Evolutionary conservation across 1,140 invertebrate genomes (phyloP), one percentile per base, ranked within the genome.

Genomic region (Macrocentrus cingulum): DNA sequence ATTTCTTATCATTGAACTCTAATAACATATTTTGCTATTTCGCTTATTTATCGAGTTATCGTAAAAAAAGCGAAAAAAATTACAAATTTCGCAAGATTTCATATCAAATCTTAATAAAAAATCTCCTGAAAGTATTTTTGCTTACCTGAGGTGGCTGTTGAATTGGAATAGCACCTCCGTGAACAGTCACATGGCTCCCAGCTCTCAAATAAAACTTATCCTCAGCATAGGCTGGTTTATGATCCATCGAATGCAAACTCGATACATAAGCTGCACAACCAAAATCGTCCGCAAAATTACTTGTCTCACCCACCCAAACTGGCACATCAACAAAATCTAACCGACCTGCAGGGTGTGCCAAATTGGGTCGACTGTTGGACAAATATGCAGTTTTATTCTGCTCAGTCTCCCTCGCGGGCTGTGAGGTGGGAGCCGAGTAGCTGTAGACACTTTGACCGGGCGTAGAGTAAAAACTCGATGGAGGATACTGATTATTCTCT

Each of bases 71-170:
- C n/a, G n/a, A n/a, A n/a, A n/a, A n/a, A n/a, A n/a, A n/a, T n/a
- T n/a, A n/a, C n/a, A n/a, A n/a, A n/a, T n/a, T n/a, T n/a, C n/a
- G n/a, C n/a, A n/a, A n/a, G n/a, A n/a, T n/a, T n/a, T n/a, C n/a
- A n/a, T n/a, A n/a, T n/a, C n/a, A n/a, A n/a, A n/a, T n/a, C n/a
- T n/a, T n/a, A n/a, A n/a, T n/a, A n/a, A n/a, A n/a, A n/a, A n/a
- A n/a, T n/a, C n/a, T n/a, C n/a, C n/a, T n/a, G n/a, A n/a, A n/a
- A n/a, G n/a, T n/a, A n/a, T n/a, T n/a, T n/a, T n/a, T n/a, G n/a
- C 16, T 39, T 72, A 82, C 81, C 74, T 81, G 81, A 3, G 80
- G 71, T 15, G 80, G 74, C 68, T 81, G 82, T 58, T 81, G 82
- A 61, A 83, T 82, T 25, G 81, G 80, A 54, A 83, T 79, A 23